Base-by-base conservation (phyloP, 1,140 invertebrate genomes). In the Drosophila sucinea region DNA sequence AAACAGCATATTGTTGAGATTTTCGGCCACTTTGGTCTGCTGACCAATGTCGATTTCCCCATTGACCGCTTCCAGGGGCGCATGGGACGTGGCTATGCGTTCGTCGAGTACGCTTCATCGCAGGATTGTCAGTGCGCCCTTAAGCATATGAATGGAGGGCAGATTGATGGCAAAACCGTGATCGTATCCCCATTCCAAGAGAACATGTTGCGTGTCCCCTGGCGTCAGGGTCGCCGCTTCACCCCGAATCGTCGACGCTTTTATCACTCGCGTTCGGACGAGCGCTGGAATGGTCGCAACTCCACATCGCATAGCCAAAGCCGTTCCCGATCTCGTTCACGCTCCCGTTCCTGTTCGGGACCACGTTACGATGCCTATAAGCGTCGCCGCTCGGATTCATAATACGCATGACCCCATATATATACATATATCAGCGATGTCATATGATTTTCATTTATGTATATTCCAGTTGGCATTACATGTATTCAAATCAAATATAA, bases 31-130 rank as follows among this genome's bases (percentile, higher is more conserved):
- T 86, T 79, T 33, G 82, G 83, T 0, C 44, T 54, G 0, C 61
- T 86, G 1, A 70, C 61, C 2, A 81, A 77, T 2, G 79, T 87
- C 1, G 82, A 86, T 38, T 86, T 86, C 3, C 82, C 82, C 3
- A 60, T 56, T 4, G 69, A 82, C 3, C 69, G 68, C 7, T 79
- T 8, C 8, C 51, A 56, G n/a, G 54, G 56, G 0, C 38, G 47
- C 0, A 4, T 11, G 6, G 82, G 83, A 0, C 83, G 82, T 1
- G 82, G 82, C 25, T 86, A 67, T 3, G 82, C 82, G 25, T 86
- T 87, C 5, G 79, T 87, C 4, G 79, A 86, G 60, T 86, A 44
- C 4, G 51, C 27, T 0, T 69, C 64, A 33, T 62, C 83, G 3
- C 27, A 67, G 30, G 82, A 86, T 51, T 87, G 82, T 8, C 44